Conservation (phyloP, 2,113 vertebrate genomes). For the Psittacula cyanocephala region DNA sequence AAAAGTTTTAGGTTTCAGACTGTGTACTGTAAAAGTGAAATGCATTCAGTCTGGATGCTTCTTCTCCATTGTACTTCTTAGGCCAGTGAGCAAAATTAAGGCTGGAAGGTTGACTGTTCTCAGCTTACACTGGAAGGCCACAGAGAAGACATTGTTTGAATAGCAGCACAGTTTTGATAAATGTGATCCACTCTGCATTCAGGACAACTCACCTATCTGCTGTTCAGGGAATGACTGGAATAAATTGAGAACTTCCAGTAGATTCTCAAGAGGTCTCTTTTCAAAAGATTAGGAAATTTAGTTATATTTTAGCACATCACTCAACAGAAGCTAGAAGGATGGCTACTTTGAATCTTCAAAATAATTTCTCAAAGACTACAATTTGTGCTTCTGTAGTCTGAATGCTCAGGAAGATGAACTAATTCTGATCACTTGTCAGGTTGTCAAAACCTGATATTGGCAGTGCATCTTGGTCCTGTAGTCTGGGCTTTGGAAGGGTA, state of each 20-base stretch:
- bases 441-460: background rate
- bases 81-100: background rate
- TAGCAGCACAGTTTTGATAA: background rate
- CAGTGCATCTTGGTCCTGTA: background rate
- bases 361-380: background rate
- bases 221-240: background rate
- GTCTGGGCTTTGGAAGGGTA: background rate
- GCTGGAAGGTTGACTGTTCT: background rate
- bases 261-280: background rate
- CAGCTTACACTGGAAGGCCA: background rate
- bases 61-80: background rate
- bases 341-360: background rate
- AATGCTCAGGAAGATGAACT: background rate
- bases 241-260: background rate
- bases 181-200: background rate
- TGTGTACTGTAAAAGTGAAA: background rate
- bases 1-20: background rate
- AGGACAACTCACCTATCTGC: background rate
- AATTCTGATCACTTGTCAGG: constrained; percentile 6
- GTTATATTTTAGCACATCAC: background rate
- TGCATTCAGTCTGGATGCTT: background rate
- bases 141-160: background rate
- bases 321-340: background rate
- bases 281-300: background rate
- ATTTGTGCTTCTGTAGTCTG: background rate